phyloP scores from a whole-genome alignment of 2,113 vertebrate genomes.

The Rhagologus leucostigma region DNA sequence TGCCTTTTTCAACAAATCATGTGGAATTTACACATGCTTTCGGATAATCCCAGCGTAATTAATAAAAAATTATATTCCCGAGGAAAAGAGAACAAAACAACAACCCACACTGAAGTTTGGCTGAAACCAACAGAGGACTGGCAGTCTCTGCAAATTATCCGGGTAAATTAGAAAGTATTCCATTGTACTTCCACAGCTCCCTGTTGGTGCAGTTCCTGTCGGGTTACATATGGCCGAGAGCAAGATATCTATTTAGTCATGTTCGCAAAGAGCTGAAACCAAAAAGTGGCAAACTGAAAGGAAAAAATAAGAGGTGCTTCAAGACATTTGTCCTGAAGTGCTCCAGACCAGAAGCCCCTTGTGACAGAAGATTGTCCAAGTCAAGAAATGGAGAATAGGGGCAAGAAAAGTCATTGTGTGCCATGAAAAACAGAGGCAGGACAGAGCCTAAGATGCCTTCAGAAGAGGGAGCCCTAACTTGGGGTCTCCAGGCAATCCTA shows the following conservation, averaged over 20 bases:
- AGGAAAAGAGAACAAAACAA: background rate
- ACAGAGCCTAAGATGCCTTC: accelerated
- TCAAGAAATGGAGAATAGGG: background rate
- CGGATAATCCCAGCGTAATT: background rate
- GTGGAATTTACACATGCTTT: background rate
- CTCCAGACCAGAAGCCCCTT: background rate
- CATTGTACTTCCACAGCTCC: background rate
- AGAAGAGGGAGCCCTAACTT: background rate
- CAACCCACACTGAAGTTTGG: background rate
- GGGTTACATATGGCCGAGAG: background rate
- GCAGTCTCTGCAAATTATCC: background rate
- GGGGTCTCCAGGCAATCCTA: background rate
- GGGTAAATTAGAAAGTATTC: background rate
- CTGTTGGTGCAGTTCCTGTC: background rate
- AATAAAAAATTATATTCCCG: background rate
- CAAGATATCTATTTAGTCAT: background rate
- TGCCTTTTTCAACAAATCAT: background rate
- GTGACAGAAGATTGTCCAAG: background rate
- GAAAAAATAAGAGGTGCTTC: background rate
- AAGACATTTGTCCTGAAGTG: background rate
- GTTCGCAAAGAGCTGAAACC: background rate
- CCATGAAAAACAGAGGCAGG: background rate
- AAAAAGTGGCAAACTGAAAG: background rate
- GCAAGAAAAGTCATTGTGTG: background rate
- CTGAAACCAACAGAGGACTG: background rate